Base-by-base conservation (phyloP, 2,888 invertebrate species). In the Drosophila aldrichi region DNA sequence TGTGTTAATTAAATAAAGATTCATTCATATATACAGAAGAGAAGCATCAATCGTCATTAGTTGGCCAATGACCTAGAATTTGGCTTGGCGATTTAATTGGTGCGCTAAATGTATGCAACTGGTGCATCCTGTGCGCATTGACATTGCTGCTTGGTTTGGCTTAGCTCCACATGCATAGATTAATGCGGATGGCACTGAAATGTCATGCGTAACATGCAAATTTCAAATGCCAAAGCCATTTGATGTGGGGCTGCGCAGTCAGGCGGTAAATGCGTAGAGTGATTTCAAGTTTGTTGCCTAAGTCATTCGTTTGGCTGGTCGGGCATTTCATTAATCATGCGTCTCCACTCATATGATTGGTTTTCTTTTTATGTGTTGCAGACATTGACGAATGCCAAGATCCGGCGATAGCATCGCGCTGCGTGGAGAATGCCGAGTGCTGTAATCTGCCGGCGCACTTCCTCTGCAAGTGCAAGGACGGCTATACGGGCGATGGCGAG, bases 301-400 rank as follows among this genome's bases (percentile, higher is more conserved):
- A 77, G 70, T 81, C 82, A 72, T 84, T 79, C 66, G 74, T 54
- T 64, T 64, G 51, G 65, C 32, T 46, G 46, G 57, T 34, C 51
- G 51, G 34, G 7, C 7, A 60, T 65, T 68, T 25, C 25, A 89
- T 87, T 79, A 87, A 81, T 83, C 89, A 55, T 43, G 74, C 74
- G 46, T 41, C 48, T 61, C 48, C 6, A n/a, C 58, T 60, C 44
- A 58, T 70, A 59, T 36, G 41, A 51, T 57, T 36, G 41, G 20
- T 52, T 56, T 9, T 29, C 29, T 2, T 29, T 8, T 29, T 8
- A 1, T 29, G 7, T 29, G 7, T 6, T 87, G 20, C 93, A 97
- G 97, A 97, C 94, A 97, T 98, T 93, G 96, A 99, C 94, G 98
- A 99, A 94, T 99, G 98, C 93, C 96, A 96, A 91, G 96, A 97